Percentiles rank a stretch among this genome's conserved stretches.
These are phyloP conservation scores for Gandaritis pyraliata DNA, from an alignment of 2,888 invertebrate species.

Conservation along the genomic window DNA sequence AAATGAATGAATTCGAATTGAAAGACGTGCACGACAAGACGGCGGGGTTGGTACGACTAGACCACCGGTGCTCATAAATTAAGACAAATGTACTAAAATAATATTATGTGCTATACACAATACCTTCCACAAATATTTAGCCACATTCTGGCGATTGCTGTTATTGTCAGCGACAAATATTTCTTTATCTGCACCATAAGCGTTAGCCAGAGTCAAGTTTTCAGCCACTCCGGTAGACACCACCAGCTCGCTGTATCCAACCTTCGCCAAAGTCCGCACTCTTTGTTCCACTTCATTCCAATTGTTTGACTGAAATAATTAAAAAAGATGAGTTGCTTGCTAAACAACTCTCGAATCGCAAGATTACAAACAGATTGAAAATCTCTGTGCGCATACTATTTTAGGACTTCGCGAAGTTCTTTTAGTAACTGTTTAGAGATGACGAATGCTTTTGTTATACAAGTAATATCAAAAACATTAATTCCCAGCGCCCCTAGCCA, in stretches of 20 bases:
- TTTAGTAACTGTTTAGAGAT: too few relatives aligned
- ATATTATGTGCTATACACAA: conserved; percentile 10
- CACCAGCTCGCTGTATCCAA: conserved; percentile 39
- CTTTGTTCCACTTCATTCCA: conserved; percentile 59
- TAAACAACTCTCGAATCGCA: neutral
- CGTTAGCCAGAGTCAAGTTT: conserved; percentile 25
- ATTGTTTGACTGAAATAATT: conserved; percentile 50
- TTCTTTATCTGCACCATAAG: conserved; percentile 15
- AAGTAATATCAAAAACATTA: too few relatives aligned
- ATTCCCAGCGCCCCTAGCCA: too few relatives aligned
- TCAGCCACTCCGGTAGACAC: conserved; percentile 56
- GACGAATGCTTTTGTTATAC: too few relatives aligned
- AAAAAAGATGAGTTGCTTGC: neutral
- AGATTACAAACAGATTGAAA: too few relatives aligned
- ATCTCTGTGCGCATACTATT: too few relatives aligned
- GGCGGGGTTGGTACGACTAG: too few relatives aligned
- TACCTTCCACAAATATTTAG: conserved; percentile 65
- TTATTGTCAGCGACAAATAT: conserved; percentile 26
- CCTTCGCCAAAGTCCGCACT: conserved; percentile 49
- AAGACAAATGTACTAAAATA: too few relatives aligned
- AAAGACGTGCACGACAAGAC: too few relatives aligned
- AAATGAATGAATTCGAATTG: too few relatives aligned
- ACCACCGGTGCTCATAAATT: too few relatives aligned
- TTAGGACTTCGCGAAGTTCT: too few relatives aligned
- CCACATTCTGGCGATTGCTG: conserved; percentile 42